Conservation (phyloP, 2,797 vertebrate genomes). For the Sebastes melanostomus region DNA sequence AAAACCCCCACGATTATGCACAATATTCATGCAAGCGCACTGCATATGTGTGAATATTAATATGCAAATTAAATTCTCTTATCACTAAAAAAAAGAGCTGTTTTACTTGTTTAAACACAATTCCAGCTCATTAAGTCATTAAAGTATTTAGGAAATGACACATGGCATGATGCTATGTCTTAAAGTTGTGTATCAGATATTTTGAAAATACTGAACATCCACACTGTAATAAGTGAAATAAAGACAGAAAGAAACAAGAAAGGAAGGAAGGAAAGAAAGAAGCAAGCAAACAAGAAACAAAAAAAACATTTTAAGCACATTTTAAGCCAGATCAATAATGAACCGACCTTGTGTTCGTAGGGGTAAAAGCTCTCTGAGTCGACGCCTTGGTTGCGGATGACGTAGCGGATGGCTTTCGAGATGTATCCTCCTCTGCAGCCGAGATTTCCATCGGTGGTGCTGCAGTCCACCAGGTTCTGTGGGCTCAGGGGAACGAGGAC, state of each 20-base stretch:
- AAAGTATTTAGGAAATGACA: background rate
- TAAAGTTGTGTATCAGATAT: background rate
- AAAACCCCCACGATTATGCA: background rate
- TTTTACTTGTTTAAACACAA: background rate
- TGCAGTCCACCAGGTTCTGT: constrained; percentile 86
- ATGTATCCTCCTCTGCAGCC: constrained; percentile 81
- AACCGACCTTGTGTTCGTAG: constrained; percentile 75
- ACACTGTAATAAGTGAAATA: background rate
- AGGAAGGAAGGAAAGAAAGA: background rate
- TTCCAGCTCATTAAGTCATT: background rate
- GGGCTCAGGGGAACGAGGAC: constrained; percentile 77
- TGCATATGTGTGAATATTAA: background rate
- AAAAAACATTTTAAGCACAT: background rate
- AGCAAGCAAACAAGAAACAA: background rate
- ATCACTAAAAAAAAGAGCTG: background rate
- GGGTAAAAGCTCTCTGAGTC: constrained; percentile 80
- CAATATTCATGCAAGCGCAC: background rate
- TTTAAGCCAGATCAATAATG: background rate
- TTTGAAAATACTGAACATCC: background rate
- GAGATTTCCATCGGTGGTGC: constrained; percentile 63
- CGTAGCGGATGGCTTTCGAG: constrained; percentile 73
- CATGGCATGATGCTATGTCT: background rate
- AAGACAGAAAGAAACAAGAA: background rate
- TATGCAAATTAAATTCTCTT: background rate
- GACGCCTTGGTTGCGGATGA: constrained; percentile 77